Percentiles rank a stretch among this genome's conserved stretches.
phyloP scores from a whole-genome alignment of 2,888 invertebrate genomes.

The Meiosimyza platycephala region DNA sequence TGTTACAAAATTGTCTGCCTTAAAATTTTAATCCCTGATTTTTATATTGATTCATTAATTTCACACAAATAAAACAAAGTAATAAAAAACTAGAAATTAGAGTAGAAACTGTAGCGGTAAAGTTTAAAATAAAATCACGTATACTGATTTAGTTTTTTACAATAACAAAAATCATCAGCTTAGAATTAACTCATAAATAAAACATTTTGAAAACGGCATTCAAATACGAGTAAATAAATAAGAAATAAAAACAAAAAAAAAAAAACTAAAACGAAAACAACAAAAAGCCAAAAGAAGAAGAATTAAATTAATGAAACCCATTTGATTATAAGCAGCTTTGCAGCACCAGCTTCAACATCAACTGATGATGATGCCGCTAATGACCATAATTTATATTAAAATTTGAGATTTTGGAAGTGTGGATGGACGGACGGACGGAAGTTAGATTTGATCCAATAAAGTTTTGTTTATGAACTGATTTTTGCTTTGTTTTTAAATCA shows the following conservation, averaged over 20 bases:
- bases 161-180: conserved; percentile 3
- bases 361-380: not conserved
- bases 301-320: conserved; percentile 12
- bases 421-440: not conserved
- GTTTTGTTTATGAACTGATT: conserved; percentile 1
- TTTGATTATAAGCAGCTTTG: conserved; percentile 3
- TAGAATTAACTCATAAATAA: conserved; percentile 15
- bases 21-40: not conserved
- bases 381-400: conserved; percentile 20
- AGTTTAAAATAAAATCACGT: not conserved
- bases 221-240: not conserved
- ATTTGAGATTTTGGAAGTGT: not conserved
- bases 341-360: conserved; percentile 8
- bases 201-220: not conserved
- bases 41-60: conserved; percentile 13
- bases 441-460: not conserved
- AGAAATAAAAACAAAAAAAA: not conserved
- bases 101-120: conserved; percentile 24
- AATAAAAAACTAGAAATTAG: not conserved
- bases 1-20: conserved; percentile 1
- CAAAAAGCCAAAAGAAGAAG: not conserved
- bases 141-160: too few species aligned
- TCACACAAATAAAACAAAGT: not conserved
- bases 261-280: not conserved
- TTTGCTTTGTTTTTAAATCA: not conserved